Base-by-base conservation (phyloP, 2,888 invertebrate genomes). In the Netelia virgata region DNA sequence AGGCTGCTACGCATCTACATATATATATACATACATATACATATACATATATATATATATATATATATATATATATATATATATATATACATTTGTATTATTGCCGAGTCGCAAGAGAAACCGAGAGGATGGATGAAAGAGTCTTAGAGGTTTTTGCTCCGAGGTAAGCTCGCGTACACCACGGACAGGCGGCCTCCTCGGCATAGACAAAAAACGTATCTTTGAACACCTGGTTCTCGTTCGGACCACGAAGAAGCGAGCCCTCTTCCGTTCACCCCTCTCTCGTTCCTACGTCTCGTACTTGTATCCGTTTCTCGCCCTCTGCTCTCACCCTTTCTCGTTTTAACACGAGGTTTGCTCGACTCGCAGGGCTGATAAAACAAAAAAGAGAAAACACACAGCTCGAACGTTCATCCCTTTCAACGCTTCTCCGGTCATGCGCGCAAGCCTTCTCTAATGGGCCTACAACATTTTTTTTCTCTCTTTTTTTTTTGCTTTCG, bases 201-300 rank as follows among this genome's bases (percentile, higher is more conserved):
- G 28, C 5, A 5, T 28, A 28, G 5, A 28, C 28, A 28, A 28
- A 28, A 23, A 61, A 74, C 53, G 72, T 75, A 80, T 75, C 76
- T 84, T 47, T 80, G 73, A 81, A 81, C 84, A 84, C 68, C 77
- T 81, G 77, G 75, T 41, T 28, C 28, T 28, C 63, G 50, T 41
- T 18, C 53, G 73, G 61, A 68, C 61, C 61, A 77, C 64, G 66
- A 69, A 57, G 66, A 69, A 57, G 57, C 75, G 9, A 69, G 28
- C 28, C 28, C 5, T 28, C 6, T 5, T 23, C 23, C 23, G 1
- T 2, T 23, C 23, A 1, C 23, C 23, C 5, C 28, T 23, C 2
- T 28, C 47, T 47, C 47, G 47, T 47, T 47, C 47, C 47, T 14
- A 14, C 47, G 10, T 10, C 18, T 16, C 57, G 16, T 57, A n/a